phyloP scores from a whole-genome alignment of 2,797 vertebrate species.

The Urocyon cinereoargenteus region DNA sequence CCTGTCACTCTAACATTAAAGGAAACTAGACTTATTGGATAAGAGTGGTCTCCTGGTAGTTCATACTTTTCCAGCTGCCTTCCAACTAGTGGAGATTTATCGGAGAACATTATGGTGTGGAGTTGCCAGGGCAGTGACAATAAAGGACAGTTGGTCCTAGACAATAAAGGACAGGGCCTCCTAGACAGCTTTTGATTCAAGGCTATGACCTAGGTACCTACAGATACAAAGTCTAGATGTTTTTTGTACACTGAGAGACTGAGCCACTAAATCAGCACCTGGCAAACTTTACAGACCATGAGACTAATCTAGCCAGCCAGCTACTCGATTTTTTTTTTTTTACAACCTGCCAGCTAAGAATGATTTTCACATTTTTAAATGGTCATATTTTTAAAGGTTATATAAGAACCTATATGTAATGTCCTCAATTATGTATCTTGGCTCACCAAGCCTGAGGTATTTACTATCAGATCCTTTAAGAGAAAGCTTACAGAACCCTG shows the following conservation, averaged over 20 bases:
- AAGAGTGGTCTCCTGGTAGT: neutral
- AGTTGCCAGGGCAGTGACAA: neutral
- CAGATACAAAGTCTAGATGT: neutral
- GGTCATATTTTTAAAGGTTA: neutral
- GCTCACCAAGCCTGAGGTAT: neutral
- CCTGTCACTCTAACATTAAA: neutral
- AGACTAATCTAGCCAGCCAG: neutral
- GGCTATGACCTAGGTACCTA: neutral
- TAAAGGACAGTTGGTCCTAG: neutral
- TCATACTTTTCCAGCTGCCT: neutral
- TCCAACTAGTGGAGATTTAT: neutral
- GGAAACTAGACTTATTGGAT: neutral
- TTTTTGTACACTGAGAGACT: neutral
- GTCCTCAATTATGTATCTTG: neutral
- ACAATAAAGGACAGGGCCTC: neutral
- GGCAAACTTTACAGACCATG: neutral
- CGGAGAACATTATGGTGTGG: neutral
- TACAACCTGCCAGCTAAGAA: neutral
- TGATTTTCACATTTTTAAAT: conserved; percentile 2
- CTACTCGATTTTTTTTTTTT: neutral
- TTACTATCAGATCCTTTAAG: neutral
- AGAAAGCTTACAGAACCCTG: neutral
- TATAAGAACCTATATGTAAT: neutral
- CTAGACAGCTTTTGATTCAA: neutral
- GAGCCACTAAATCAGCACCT: neutral